Base-by-base conservation (phyloP, 2,888 invertebrate species). In the Seira sanloemensis region DNA sequence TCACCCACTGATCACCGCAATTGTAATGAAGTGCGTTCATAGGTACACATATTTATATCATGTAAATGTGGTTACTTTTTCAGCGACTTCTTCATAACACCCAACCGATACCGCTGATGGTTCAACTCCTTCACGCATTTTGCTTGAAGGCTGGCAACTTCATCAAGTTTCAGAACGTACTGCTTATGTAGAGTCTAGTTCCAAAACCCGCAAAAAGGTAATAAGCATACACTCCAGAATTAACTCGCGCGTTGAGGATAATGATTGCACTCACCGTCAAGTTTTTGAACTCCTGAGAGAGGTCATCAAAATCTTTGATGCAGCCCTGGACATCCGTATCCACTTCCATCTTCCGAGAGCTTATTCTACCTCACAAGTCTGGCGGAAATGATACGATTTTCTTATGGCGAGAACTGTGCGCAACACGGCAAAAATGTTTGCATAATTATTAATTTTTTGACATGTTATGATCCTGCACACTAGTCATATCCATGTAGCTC, bases 81-180 rank as follows among this genome's bases (percentile, higher is more conserved):
- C 77, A 98, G 91, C 74, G 95, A 94, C 90, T 94, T 94, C 37
- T 93, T 92, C 90, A 99, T 96, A 90, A 96, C 93, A 58, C 94
- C 94, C 92, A 98, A 94, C 86, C 97, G 94, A 92, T 98, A 98
- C 90, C 95, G 94, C 91, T 98, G 98, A 92, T 98, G 98, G 89
- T 94, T 94, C 88, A 98, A 94, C 90, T 96, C 96, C 91, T 96
- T 96, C 90, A 96, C 92, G 92, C 98, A 98, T 94, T 96, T 94
- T 90, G 95, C 94, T 91, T 98, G 98, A 66, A 96, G 92, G 88
- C 94, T 94, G 72, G 95, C 94, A 37, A 98, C 93, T 91, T 97
- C 95, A 90, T 97, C 97, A 88, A 98, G 92, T 91, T 97, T 95
- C 80, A 95, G 93, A 76, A 95, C 93, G 92, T 98, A 98, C 86